These are phyloP conservation scores for Mactromeris polynyma DNA, from an alignment of 2,888 invertebrate species.

Conservation along the genomic window DNA sequence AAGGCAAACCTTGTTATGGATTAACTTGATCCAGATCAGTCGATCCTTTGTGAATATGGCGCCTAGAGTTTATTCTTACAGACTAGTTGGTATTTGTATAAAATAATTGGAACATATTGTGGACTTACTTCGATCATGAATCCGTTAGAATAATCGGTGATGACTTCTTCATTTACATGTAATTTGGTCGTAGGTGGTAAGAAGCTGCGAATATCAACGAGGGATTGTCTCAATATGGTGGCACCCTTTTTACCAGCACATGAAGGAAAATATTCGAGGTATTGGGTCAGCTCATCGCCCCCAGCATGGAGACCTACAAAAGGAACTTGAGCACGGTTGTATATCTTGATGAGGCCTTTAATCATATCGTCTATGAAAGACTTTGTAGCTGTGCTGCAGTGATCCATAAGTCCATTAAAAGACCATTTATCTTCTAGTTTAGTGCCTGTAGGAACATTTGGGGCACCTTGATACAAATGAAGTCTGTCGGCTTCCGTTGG, in stretches of 20 bases:
- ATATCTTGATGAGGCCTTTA: slow-evolving; percentile 1
- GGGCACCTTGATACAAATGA: slow-evolving; percentile 23
- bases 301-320: slow-evolving; percentile 51
- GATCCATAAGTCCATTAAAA: slow-evolving; percentile 53
- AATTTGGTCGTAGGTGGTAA: not conserved
- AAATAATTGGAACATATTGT: too few relatives aligned
- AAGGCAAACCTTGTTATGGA: too few relatives aligned
- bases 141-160: slow-evolving; percentile 37
- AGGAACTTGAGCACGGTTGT: not conserved
- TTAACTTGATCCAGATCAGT: too few relatives aligned
- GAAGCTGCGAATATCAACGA: not conserved
- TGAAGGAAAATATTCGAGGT: slow-evolving; percentile 27
- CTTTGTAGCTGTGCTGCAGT: slow-evolving; percentile 49
- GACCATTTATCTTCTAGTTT: slow-evolving; percentile 26
- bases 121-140: slow-evolving; percentile 46
- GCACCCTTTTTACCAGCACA: slow-evolving; percentile 30
- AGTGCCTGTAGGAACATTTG: not conserved
- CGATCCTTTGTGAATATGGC: too few relatives aligned
- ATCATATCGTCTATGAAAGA: slow-evolving; percentile 43
- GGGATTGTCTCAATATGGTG: not conserved
- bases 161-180: slow-evolving; percentile 50
- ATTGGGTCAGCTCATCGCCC: slow-evolving; percentile 56
- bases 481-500: slow-evolving; percentile 28
- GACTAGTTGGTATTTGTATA: too few relatives aligned
- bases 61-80: too few relatives aligned